These are phyloP conservation scores for Penaeus monodon DNA, from an alignment of 2,888 invertebrate genomes.

Conservation along the genomic window DNA sequence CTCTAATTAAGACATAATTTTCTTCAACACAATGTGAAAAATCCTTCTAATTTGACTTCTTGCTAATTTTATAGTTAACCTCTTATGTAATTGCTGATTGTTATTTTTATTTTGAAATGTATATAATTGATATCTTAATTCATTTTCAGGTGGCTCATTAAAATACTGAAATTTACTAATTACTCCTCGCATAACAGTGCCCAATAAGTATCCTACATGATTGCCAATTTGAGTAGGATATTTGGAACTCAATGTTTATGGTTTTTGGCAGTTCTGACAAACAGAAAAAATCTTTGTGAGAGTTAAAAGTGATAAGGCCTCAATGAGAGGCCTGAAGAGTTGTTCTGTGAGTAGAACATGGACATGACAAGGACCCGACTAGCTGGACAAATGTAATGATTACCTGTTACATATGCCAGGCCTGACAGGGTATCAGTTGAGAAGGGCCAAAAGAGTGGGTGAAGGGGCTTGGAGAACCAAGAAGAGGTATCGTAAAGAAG, in stretches of 20 bases:
- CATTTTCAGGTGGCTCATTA: constrained; percentile 6
- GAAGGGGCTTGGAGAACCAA: constrained; percentile 24
- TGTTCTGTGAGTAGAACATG: constrained; percentile 28
- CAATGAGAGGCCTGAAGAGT: constrained; percentile 31
- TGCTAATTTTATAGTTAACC: no score
- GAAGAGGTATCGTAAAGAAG: no score
- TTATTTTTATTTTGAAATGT: no score
- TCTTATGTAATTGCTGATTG: no score
- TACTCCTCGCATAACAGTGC: constrained; percentile 30
- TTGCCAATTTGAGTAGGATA: constrained; percentile 23
- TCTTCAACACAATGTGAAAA: no score
- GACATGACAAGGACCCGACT: constrained; percentile 48
- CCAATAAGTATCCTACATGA: constrained; percentile 43
- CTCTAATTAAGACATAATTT: no score
- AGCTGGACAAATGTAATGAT: constrained; percentile 37
- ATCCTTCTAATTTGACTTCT: no score
- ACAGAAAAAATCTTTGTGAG: constrained; percentile 19
- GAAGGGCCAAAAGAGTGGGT: constrained; percentile 20
- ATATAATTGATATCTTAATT: constrained; percentile 3
- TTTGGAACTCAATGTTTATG: constrained; percentile 34
- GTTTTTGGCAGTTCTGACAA: constrained; percentile 25
- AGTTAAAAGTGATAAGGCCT: constrained; percentile 21
- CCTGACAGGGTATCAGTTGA: constrained; percentile 25
- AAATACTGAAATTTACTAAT: constrained; percentile 1
- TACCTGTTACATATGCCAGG: constrained; percentile 34